Conservation (phyloP, 2,113 vertebrate genomes). For the Sphyrna mokarran region DNA sequence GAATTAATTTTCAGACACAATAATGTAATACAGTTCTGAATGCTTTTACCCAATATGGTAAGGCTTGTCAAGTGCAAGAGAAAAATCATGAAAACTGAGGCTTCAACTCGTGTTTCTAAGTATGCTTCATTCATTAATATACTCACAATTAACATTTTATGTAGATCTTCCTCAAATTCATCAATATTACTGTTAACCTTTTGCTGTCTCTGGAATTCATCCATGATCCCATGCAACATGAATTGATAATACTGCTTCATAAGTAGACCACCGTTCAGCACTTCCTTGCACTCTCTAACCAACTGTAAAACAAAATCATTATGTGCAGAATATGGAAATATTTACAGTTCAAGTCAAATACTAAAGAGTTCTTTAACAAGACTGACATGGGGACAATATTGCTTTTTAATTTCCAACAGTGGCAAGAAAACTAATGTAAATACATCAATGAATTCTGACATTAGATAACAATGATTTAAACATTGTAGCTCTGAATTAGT, state of each 20-base stretch:
- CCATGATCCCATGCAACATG: conserved; percentile 79
- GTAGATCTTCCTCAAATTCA: conserved; percentile 94
- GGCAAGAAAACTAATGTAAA: background rate
- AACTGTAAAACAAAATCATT: conserved; percentile 62
- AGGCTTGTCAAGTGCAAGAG: background rate
- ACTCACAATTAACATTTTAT: conserved; percentile 92
- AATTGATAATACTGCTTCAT: conserved; percentile 99
- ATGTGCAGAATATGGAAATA: background rate
- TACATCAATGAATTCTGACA: background rate
- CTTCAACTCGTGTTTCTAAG: background rate
- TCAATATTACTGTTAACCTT: conserved; percentile 81
- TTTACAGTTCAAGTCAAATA: background rate
- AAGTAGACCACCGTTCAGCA: conserved; percentile 88
- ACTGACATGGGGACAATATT: background rate
- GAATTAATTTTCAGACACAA: background rate
- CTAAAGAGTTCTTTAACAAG: background rate
- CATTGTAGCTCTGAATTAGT: background rate
- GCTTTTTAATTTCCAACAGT: background rate
- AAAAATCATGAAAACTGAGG: background rate
- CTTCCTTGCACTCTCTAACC: conserved; percentile 94
- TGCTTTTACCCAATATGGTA: background rate
- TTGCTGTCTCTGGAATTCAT: conserved; percentile 64
- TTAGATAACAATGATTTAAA: background rate
- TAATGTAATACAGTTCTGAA: background rate
- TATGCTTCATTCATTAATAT: background rate